phyloP scores from a whole-genome alignment of 2,113 vertebrate species.

The Gopherus flavomarginatus region DNA sequence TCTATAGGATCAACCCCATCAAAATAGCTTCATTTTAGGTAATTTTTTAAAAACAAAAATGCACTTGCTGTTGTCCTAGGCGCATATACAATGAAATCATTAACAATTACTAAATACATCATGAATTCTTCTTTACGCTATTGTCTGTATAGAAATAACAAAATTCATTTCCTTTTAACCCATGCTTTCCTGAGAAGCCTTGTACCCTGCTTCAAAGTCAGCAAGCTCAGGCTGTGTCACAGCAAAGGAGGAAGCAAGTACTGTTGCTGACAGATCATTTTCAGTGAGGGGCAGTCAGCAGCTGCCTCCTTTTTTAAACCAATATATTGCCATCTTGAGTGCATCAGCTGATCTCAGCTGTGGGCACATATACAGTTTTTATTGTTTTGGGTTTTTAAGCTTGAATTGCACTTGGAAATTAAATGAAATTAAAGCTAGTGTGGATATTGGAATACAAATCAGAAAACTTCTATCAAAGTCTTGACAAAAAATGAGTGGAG shows the following conservation, averaged over 20 bases:
- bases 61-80: not conserved
- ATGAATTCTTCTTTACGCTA: not conserved
- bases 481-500: not conserved
- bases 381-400: not conserved
- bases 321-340: not conserved
- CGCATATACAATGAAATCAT: not conserved
- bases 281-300: not conserved
- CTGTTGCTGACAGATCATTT: not conserved
- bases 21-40: not conserved
- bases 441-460: not conserved
- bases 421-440: not conserved
- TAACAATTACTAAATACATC: not conserved
- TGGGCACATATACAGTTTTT: not conserved
- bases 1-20: not conserved
- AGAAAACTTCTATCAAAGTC: not conserved
- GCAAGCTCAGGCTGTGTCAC: not conserved
- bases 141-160: not conserved
- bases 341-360: not conserved
- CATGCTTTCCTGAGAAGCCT: not conserved
- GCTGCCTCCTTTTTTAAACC: not conserved
- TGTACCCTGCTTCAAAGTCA: accelerated
- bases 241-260: not conserved
- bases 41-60: not conserved
- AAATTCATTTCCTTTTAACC: not conserved
- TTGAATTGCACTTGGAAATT: not conserved